Percentiles rank a stretch among this genome's conserved stretches.
These are phyloP conservation scores for Scaptomyza flava DNA, from an alignment of 2,888 invertebrate genomes.

Conservation along the genomic window DNA sequence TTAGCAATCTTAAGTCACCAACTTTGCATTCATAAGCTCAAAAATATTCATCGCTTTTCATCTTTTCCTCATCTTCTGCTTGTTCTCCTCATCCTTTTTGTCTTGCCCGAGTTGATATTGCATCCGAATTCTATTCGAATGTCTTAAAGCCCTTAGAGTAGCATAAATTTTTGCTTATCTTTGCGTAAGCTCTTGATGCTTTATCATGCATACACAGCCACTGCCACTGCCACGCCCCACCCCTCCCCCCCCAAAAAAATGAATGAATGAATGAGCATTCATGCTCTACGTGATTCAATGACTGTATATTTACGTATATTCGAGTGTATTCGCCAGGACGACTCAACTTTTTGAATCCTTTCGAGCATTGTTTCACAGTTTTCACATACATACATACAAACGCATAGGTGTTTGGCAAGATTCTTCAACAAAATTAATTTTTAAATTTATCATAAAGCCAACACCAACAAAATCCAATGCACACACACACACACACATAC, in stretches of 20 bases:
- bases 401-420: slow-evolving; percentile 35
- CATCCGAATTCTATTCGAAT: not conserved
- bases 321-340: not conserved
- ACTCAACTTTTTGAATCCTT: slow-evolving; percentile 26
- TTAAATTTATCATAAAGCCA: slow-evolving; percentile 65
- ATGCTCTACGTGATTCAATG: slow-evolving; percentile 52
- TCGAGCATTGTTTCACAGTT: slow-evolving; percentile 11
- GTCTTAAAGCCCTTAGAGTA: not conserved
- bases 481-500: slow-evolving; percentile 13
- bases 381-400: not conserved
- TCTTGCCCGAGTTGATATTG: not conserved
- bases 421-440: slow-evolving; percentile 55
- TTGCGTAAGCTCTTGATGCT: slow-evolving; percentile 35
- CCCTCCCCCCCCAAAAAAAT: too few species aligned
- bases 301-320: not conserved
- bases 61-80: not conserved
- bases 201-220: slow-evolving; percentile 47
- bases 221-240: slow-evolving; percentile 46
- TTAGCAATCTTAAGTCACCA: not conserved
- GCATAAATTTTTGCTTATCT: slow-evolving; percentile 37
- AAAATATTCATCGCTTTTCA: not conserved
- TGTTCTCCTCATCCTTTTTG: not conserved
- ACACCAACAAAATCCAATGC: slow-evolving; percentile 31
- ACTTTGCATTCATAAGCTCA: not conserved
- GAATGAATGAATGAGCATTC: slow-evolving; percentile 29